Base-by-base conservation (phyloP, 2,888 invertebrate species). In the Eremobia ochroleuca region DNA sequence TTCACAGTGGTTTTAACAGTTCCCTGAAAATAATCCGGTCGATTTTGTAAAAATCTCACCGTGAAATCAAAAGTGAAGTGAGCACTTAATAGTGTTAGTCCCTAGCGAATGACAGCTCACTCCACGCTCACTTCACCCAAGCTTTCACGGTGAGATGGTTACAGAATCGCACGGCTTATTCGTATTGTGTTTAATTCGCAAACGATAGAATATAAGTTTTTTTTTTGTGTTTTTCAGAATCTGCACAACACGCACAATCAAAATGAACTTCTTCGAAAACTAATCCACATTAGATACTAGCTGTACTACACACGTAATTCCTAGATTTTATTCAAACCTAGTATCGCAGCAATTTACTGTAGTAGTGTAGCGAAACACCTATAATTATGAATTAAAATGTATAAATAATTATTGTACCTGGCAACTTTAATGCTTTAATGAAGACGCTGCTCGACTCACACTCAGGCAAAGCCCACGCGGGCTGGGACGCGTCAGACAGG, bases 211-310 rank as follows among this genome's bases (percentile, higher is more conserved):
- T 37, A 21, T 66, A 11, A 13, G 1, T 18, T n/a, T 8, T 11
- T 21, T 43, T 40, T 8, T 59, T 59, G 5, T 75, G 28, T 58
- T 62, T 85, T 85, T 59, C 86, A 85, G 85, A 70, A 69, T 61
- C 66, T 28, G 0, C 21, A 59, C 71, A 65, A 55, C 64, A 40
- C 4, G 37, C 67, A 70, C 59, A 70, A 78, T 18, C 13, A 73
- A 64, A 61, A 40, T 25, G n/a, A 15, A 62, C 18, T n/a, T 49
- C 49, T 58, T 49, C 52, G 40, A 77, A 37, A 58, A 34, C 2
- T 25, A 15, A 65, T 55, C 34, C 21, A 68, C 49, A n/a, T 74
- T 59, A 68, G 21, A 64, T 25, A 64, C 28, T 68, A 58, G 28
- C 13, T 34, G n/a, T 64, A 34, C 21, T 21, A 59, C 13, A 31